Evolutionary conservation across 2,797 vertebrate species (phyloP).

Genomic region (Leptodactylus fallax): DNA sequence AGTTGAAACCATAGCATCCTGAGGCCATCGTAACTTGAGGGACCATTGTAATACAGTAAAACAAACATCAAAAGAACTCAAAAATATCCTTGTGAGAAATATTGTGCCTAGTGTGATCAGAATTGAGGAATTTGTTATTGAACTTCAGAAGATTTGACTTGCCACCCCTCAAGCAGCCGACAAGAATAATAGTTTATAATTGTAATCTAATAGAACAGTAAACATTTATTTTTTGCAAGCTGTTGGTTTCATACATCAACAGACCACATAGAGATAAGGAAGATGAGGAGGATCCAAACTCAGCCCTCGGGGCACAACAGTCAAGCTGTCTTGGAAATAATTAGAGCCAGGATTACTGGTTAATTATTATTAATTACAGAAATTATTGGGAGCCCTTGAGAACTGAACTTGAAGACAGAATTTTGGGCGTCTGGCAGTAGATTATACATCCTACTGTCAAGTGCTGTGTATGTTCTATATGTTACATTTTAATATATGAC

Average conservation of each 20-base stretch:
- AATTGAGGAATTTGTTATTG: conserved; percentile 19
- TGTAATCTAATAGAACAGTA: conserved; percentile 35
- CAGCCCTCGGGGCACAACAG: conserved; percentile 35
- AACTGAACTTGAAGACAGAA: neutral
- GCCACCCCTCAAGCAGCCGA: neutral
- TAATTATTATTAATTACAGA: conserved; percentile 59
- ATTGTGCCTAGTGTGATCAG: neutral
- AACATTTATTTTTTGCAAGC: conserved; percentile 52
- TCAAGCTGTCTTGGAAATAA: conserved; percentile 54
- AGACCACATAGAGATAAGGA: conserved; percentile 40
- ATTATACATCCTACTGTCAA: conserved; percentile 13
- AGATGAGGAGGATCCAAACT: conserved; percentile 40
- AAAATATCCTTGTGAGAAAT: neutral
- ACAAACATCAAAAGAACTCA: neutral
- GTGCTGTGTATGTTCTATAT: neutral
- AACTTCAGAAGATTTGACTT: neutral
- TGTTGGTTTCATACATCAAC: conserved; percentile 47
- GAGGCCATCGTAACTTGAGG: too few species aligned
- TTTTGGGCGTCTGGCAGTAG: conserved; percentile 15
- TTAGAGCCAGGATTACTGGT: conserved; percentile 53
- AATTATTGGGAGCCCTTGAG: conserved; percentile 50
- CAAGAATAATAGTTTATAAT: conserved; percentile 8
- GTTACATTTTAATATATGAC: neutral
- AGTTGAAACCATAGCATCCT: too few species aligned
- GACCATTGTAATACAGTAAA: neutral